Conservation (phyloP, 2,113 vertebrate genomes). For the Prionailurus viverrinus region DNA sequence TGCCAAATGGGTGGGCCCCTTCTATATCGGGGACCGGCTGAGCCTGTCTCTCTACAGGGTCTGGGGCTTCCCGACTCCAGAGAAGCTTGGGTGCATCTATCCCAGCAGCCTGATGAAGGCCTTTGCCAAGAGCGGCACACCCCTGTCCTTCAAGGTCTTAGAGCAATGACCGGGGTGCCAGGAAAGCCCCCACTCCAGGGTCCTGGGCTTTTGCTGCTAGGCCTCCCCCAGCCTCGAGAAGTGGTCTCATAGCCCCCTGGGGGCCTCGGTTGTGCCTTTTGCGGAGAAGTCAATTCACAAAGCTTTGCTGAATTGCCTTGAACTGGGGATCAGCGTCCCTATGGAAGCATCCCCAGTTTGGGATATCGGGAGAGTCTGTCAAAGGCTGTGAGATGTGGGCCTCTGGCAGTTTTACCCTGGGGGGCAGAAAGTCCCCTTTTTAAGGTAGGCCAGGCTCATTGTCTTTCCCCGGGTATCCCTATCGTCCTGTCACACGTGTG, state of each 20-base stretch:
- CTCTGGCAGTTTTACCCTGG: constrained; percentile 13
- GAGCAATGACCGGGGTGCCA: constrained; percentile 64
- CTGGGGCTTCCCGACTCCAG: constrained; percentile 79
- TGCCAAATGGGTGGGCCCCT: constrained; percentile 80
- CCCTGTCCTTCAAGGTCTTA: constrained; percentile 66
- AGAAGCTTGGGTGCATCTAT: constrained; percentile 81
- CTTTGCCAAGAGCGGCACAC: constrained; percentile 70
- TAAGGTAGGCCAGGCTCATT: neutral
- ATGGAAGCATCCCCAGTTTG: neutral
- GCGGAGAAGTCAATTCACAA: constrained; percentile 63
- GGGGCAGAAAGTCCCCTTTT: neutral
- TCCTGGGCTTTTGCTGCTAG: constrained; percentile 67
- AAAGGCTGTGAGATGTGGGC: constrained; percentile 42
- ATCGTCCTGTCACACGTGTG: neutral
- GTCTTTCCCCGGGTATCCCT: neutral
- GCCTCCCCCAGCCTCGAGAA: neutral
- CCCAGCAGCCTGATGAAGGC: constrained; percentile 81
- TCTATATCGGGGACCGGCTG: constrained; percentile 74
- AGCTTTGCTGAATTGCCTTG: constrained; percentile 75
- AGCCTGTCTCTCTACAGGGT: constrained; percentile 77
- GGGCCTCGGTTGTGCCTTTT: constrained; percentile 71
- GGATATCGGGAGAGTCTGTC: constrained; percentile 51
- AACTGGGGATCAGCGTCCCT: constrained; percentile 41
- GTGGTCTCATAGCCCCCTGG: neutral
- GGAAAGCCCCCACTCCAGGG: neutral